Base-by-base conservation (phyloP, 2,888 invertebrate genomes). In the Parasteatoda lunata region DNA sequence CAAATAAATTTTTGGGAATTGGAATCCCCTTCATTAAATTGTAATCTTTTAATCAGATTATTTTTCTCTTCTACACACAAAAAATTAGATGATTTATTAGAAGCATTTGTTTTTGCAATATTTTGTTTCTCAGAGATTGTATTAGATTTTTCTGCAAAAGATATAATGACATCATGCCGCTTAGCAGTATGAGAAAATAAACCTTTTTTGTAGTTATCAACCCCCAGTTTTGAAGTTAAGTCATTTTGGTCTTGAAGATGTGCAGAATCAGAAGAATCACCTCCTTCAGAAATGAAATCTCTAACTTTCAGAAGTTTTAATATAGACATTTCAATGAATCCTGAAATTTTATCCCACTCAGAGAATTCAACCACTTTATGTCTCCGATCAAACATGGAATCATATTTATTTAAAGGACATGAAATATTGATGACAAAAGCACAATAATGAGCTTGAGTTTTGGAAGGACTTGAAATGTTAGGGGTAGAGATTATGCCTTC, bases 331-430 rank as follows among this genome's bases (percentile, higher is more conserved):
- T 93, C 92, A 15, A 94, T 89, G 71, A 92, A 92, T 72, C 91
- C 90, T 45, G 91, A 89, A 13, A 94, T 89, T n/a, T 90, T 87
- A 30, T 92, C 91, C 94, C 94, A 94, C 89, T 94, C 92, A 90
- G 92, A 93, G 90, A 94, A 94, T 90, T 94, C 93, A 3, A 94
- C 92, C 72, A 92, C 90, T 7, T 93, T 92, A 90, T 94, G 94
- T 7, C 92, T 91, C 4, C 93, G 92, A 88, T 93, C 93, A 88
- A 92, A 92, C 30, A 92, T 91, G 1, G 94, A 91, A 90, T 94
- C 93, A 89, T 94, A 93, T 70, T 92, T 91, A 72, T 91, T 91
- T 69, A 92, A 90, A 0, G 94, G 93, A 90, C 94, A 94, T 84
- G 91, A 91, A 66, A 94, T 92, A 90, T 94, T 93, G 5, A 94